Percentiles rank a stretch among this genome's conserved stretches.
Evolutionary conservation across 2,888 invertebrate genomes (phyloP).

Genomic region (Pseudoips prasinana): DNA sequence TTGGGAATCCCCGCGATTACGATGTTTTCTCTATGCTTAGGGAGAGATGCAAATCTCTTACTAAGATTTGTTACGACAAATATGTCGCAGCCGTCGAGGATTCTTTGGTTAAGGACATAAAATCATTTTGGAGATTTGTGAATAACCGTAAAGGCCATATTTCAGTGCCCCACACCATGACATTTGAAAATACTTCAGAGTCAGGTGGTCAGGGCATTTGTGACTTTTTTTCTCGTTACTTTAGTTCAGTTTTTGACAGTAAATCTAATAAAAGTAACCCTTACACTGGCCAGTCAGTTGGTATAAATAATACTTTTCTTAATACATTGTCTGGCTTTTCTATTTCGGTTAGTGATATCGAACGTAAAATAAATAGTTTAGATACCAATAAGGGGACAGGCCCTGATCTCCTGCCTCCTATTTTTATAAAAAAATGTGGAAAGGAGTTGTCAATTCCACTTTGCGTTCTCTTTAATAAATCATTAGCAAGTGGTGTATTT

Average conservation of each 20-base stretch:
- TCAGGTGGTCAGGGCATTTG: neutral
- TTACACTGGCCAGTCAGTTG: neutral
- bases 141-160: slow-evolving; percentile 1
- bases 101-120: slow-evolving; percentile 1
- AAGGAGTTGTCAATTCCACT: slow-evolving; percentile 1
- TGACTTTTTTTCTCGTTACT: slow-evolving; percentile 5
- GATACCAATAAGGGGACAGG: neutral
- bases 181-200: neutral
- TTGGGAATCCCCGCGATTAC: slow-evolving; percentile 4
- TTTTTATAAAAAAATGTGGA: neutral
- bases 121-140: slow-evolving; percentile 5
- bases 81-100: neutral
- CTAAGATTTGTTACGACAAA: neutral
- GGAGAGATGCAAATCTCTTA: slow-evolving; percentile 1
- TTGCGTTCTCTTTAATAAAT: slow-evolving; percentile 12
- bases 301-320: neutral
- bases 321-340: neutral
- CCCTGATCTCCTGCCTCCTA: neutral
- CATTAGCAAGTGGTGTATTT: slow-evolving; percentile 11
- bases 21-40: slow-evolving; percentile 3
- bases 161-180: slow-evolving; percentile 1
- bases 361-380: neutral
- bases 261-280: neutral
- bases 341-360: neutral
- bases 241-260: slow-evolving; percentile 3